Conservation (phyloP, 2,888 invertebrate genomes). For the Cyrtodaria siliqua region DNA sequence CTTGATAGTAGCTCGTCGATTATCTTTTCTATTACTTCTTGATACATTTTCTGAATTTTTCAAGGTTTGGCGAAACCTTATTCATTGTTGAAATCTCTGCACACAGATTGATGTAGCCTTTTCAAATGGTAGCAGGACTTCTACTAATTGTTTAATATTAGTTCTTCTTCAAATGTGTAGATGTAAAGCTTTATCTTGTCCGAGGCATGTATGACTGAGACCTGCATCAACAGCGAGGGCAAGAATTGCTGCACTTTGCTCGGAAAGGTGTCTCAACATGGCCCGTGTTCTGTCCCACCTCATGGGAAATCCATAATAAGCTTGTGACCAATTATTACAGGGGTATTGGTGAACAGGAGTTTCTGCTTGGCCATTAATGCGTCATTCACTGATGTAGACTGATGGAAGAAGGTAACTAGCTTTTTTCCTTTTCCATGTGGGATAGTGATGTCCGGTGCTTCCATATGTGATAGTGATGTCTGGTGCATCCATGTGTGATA, state of each 20-base stretch:
- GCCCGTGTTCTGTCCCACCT: constrained; percentile 10
- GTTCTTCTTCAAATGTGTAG: constrained; percentile 42
- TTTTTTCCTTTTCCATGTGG: constrained; percentile 28
- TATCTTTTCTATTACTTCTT: too few relatives aligned
- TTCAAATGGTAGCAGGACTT: constrained; percentile 41
- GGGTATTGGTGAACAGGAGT: neutral
- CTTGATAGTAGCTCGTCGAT: too few relatives aligned
- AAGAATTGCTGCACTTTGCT: constrained; percentile 42
- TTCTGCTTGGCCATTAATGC: constrained; percentile 15
- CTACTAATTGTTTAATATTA: constrained; percentile 34
- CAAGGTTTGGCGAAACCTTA: too few relatives aligned
- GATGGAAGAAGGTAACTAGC: neutral
- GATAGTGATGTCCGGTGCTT: too few relatives aligned
- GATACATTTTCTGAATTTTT: too few relatives aligned
- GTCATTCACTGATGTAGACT: constrained; percentile 24
- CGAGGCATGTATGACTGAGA: constrained; percentile 15
- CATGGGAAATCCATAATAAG: constrained; percentile 4
- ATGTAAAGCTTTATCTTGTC: constrained; percentile 24
- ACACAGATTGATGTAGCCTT: constrained; percentile 49
- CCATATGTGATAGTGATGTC: too few relatives aligned
- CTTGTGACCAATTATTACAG: neutral
- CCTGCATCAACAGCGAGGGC: constrained; percentile 31
- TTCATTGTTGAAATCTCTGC: constrained; percentile 48
- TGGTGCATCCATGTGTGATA: too few relatives aligned
- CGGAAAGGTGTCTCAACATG: constrained; percentile 7